phyloP scores from a whole-genome alignment of 2,888 invertebrate genomes.

The Pterostichus madidus region DNA sequence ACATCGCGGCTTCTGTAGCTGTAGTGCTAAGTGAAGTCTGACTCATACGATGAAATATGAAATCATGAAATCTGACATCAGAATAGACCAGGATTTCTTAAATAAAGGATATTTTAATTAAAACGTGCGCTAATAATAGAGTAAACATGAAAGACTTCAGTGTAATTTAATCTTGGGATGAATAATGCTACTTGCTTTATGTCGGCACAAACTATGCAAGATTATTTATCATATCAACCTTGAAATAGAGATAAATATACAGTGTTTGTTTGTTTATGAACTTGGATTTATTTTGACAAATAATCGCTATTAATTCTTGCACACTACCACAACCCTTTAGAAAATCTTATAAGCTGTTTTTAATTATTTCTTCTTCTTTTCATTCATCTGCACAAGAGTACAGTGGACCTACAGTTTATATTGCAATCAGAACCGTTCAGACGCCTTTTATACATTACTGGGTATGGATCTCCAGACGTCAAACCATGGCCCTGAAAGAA shows the following conservation, averaged over 20 bases:
- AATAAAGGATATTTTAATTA: constrained; percentile 50
- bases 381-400: too few relatives aligned
- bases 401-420: too few relatives aligned
- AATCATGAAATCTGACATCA: constrained; percentile 52
- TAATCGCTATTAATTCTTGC: constrained; percentile 12
- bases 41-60: constrained; percentile 41
- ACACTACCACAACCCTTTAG: constrained; percentile 3
- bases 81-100: constrained; percentile 44
- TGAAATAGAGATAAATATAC: constrained; percentile 41
- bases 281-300: constrained; percentile 46
- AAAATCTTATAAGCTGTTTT: background rate
- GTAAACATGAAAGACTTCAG: constrained; percentile 20
- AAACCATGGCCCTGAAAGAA: too few relatives aligned
- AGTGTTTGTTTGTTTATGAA: constrained; percentile 25
- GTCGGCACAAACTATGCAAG: background rate
- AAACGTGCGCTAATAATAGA: constrained; percentile 40
- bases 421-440: too few relatives aligned
- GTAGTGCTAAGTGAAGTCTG: constrained; percentile 2
- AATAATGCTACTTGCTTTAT: constrained; percentile 45
- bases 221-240: constrained; percentile 42
- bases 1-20: constrained; percentile 26
- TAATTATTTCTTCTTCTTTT: background rate
- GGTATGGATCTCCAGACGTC: too few relatives aligned
- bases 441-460: too few relatives aligned
- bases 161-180: constrained; percentile 35